Conservation (phyloP, 2,113 vertebrate genomes). For the Panthera leo region DNA sequence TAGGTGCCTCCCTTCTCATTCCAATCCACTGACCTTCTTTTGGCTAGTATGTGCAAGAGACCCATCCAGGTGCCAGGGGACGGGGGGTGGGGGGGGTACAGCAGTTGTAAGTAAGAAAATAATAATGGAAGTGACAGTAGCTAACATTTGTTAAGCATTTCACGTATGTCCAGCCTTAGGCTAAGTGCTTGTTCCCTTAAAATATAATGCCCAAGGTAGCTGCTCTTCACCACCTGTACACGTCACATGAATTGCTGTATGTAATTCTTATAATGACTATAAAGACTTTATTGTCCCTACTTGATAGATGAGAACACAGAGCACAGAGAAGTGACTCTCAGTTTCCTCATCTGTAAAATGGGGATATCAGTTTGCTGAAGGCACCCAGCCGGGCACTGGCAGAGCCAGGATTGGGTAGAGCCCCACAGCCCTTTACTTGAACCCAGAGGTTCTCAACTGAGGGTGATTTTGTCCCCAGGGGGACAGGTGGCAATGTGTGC, state of each 20-base stretch:
- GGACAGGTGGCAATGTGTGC: not conserved
- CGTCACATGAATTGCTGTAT: not conserved
- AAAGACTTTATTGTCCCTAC: not conserved
- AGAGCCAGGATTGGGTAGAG: not conserved
- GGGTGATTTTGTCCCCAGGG: not conserved
- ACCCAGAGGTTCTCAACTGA: not conserved
- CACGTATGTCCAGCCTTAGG: not conserved
- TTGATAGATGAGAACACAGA: not conserved
- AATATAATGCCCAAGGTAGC: not conserved
- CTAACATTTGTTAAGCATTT: not conserved
- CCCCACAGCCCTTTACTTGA: too few species aligned
- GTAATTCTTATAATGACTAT: not conserved
- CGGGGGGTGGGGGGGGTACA: too few species aligned
- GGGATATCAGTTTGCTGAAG: not conserved
- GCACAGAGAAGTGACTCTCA: not conserved
- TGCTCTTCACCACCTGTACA: not conserved
- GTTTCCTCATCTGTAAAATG: not conserved
- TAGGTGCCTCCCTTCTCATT: not conserved
- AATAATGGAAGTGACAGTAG: not conserved
- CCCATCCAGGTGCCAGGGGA: not conserved
- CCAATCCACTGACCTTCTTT: not conserved
- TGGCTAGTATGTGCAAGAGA: too few species aligned
- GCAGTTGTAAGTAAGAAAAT: not conserved
- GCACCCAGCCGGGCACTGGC: not conserved
- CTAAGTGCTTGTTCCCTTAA: not conserved